Percentiles rank a stretch among this genome's conserved stretches.
These are phyloP conservation scores for Myotis pilosus DNA, from an alignment of 2,797 vertebrate genomes.

Conservation along the genomic window DNA sequence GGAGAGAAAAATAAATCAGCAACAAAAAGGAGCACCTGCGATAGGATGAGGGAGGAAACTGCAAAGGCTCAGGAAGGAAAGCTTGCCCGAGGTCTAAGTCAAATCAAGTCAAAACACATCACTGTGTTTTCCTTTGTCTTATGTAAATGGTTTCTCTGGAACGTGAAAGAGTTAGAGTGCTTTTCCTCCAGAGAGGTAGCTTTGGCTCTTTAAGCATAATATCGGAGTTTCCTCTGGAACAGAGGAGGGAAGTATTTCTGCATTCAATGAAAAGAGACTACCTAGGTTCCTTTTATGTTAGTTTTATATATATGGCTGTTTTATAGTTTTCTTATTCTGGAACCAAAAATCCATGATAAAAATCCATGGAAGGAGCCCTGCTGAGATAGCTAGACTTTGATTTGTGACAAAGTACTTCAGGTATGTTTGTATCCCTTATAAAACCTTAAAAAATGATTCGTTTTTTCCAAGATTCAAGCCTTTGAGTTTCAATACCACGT, in stretches of 20 bases:
- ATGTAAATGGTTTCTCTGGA: neutral
- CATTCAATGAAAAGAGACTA: slow-evolving; percentile 47
- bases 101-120: neutral
- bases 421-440: neutral
- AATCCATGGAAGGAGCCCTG: neutral
- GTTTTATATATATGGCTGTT: neutral
- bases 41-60: neutral
- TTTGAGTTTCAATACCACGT: slow-evolving; percentile 19
- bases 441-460: neutral
- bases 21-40: neutral
- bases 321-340: neutral
- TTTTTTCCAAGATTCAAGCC: neutral
- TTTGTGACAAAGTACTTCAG: neutral
- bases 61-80: neutral
- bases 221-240: slow-evolving; percentile 12
- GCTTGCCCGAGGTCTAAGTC: neutral
- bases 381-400: neutral
- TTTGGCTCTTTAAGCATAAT: neutral
- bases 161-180: neutral
- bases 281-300: neutral
- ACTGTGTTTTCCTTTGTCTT: neutral
- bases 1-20: neutral
- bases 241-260: slow-evolving; percentile 57
- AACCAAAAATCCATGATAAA: neutral
- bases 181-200: neutral